Conservation (phyloP, 2,888 invertebrate genomes). For the Gymnosoma rotundatum region DNA sequence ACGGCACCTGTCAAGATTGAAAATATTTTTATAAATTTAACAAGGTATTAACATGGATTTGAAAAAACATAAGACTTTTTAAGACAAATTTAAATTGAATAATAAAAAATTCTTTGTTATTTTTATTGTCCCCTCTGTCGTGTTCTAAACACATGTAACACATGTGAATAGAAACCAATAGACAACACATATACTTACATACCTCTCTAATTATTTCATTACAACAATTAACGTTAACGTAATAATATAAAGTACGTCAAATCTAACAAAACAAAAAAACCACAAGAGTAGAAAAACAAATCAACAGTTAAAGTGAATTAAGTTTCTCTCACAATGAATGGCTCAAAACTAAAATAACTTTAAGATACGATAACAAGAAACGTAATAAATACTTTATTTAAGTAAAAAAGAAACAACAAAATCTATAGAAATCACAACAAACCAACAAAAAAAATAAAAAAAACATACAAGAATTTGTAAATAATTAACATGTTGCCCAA, state of each 20-base stretch:
- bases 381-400: not conserved
- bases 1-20: no score
- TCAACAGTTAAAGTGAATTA: constrained; percentile 46
- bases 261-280: constrained; percentile 35
- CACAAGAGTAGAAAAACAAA: constrained; percentile 2
- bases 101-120: constrained; percentile 11
- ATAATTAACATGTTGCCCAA: constrained; percentile 70
- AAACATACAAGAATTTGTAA: constrained; percentile 60
- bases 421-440: constrained; percentile 10
- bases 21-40: no score
- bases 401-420: not conserved
- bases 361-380: not conserved
- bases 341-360: constrained; percentile 42
- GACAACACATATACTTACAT: not conserved
- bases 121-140: constrained; percentile 1
- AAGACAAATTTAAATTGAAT: not conserved
- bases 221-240: constrained; percentile 68
- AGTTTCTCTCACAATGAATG: constrained; percentile 54
- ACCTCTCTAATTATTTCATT: constrained; percentile 59
- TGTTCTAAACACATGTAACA: constrained; percentile 18
- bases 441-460: constrained; percentile 17
- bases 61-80: no score
- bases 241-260: constrained; percentile 64
- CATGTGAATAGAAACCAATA: constrained; percentile 24
- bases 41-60: no score